Percentiles rank a stretch among this genome's conserved stretches.
These are phyloP conservation scores for Mactromeris polynyma DNA, from an alignment of 2,888 invertebrate genomes.

Conservation along the genomic window DNA sequence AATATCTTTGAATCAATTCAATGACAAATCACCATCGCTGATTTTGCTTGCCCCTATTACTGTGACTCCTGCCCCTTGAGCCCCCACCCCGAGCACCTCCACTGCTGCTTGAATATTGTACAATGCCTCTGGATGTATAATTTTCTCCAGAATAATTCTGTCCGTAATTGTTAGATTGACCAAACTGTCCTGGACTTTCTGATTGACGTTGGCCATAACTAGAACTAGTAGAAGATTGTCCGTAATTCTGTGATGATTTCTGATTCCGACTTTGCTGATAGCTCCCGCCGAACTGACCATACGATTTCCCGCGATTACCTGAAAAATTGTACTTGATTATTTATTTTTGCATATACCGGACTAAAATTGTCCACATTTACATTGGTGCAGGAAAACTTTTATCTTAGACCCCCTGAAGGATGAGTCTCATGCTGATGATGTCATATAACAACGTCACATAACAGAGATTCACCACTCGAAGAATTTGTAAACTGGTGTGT, in stretches of 20 bases:
- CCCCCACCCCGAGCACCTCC: neutral
- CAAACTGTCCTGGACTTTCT: neutral
- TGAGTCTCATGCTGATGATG: too few species aligned
- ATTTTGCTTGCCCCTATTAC: neutral
- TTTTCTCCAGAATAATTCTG: neutral
- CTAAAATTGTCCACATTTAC: too few species aligned
- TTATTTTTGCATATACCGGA: too few species aligned
- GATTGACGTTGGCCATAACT: neutral
- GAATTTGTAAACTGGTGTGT: too few species aligned
- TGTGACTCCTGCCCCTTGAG: slow-evolving; percentile 10
- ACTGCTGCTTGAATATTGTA: neutral
- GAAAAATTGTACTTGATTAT: neutral
- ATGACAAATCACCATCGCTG: slow-evolving; percentile 28
- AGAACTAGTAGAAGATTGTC: neutral
- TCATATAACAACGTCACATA: too few species aligned
- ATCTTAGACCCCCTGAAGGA: too few species aligned
- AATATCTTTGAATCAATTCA: too few species aligned
- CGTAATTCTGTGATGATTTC: neutral
- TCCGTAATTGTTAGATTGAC: neutral
- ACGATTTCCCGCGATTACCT: slow-evolving; percentile 25
- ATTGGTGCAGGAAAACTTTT: too few species aligned
- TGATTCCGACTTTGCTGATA: neutral
- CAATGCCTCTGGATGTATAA: slow-evolving; percentile 7
- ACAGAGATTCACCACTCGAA: too few species aligned
- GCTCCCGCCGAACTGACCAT: neutral